Evolutionary conservation across 2,797 vertebrate genomes (phyloP).

Genomic region (Epinephelus awoara): DNA sequence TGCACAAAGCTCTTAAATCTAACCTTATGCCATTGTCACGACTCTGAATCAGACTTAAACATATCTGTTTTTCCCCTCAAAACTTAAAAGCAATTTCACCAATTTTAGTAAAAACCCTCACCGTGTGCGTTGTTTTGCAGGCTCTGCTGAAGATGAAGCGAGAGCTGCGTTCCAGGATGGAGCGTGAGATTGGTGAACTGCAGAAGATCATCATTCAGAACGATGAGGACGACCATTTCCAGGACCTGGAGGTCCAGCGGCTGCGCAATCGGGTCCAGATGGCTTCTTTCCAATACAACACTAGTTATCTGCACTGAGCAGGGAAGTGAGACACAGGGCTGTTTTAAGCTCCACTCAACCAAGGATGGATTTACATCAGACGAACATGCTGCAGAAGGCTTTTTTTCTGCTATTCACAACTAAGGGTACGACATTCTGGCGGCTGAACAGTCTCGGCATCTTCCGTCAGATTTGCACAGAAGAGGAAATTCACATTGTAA

Average conservation of each 20-base stretch:
- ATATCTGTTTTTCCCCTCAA: neutral
- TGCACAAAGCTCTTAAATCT: neutral
- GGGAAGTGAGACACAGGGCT: neutral
- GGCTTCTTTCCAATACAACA: conserved; percentile 93
- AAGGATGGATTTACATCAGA: conserved; percentile 19
- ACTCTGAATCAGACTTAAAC: no score
- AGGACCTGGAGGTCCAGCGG: conserved; percentile 91
- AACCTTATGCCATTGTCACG: neutral
- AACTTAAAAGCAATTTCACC: neutral
- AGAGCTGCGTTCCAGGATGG: conserved; percentile 93
- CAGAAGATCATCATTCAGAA: conserved; percentile 90
- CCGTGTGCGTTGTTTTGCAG: conserved; percentile 71
- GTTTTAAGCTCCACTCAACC: neutral
- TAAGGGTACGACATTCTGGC: conserved; percentile 44
- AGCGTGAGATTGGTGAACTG: conserved; percentile 92
- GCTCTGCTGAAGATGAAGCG: conserved; percentile 91
- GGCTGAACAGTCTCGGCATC: conserved; percentile 27
- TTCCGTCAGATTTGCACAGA: conserved; percentile 62
- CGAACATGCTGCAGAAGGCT: conserved; percentile 1
- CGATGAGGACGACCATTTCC: conserved; percentile 90
- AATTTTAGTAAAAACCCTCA: neutral
- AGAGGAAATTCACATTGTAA: conserved; percentile 28
- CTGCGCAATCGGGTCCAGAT: conserved; percentile 88
- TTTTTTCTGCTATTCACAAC: conserved; percentile 18
- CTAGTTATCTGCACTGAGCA: conserved; percentile 80